phyloP scores from a whole-genome alignment of 2,113 vertebrate genomes.

The Spea multiplicata region DNA sequence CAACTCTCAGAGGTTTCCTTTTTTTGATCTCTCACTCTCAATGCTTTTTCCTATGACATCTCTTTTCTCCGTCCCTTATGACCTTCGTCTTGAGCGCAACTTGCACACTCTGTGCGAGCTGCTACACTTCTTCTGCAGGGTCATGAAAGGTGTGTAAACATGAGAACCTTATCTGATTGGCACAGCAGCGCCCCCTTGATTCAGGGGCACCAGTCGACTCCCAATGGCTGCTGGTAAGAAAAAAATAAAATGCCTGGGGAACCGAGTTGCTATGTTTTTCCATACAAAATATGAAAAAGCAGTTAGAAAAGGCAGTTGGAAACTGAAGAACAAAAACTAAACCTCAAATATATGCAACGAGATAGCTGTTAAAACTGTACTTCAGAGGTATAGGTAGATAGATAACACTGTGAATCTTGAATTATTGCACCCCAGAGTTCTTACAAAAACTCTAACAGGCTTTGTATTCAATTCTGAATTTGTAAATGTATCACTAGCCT shows the following conservation, averaged over 20 bases:
- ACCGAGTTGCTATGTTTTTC: not conserved
- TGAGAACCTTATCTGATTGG: no score
- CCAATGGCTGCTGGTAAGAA: no score
- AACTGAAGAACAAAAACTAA: conserved; percentile 5
- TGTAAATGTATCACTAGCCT: conserved; percentile 43
- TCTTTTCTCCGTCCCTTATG: no score
- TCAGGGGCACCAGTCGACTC: no score
- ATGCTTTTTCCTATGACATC: no score
- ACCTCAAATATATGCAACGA: conserved; percentile 17
- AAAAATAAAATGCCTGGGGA: not conserved
- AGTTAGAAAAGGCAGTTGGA: not conserved
- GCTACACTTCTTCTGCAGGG: no score
- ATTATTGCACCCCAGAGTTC: conserved; percentile 30
- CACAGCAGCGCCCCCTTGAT: no score
- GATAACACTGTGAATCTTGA: conserved; percentile 34
- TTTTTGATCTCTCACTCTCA: no score
- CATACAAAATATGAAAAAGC: not conserved
- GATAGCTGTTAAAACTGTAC: conserved; percentile 25
- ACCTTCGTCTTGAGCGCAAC: no score
- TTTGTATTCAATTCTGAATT: conserved; percentile 28
- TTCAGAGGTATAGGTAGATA: conserved; percentile 28
- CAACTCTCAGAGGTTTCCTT: no score
- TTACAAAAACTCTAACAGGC: conserved; percentile 34
- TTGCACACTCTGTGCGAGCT: no score
- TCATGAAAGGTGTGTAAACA: no score